Base-by-base conservation (phyloP, 2,888 invertebrate genomes). In the Epirrhoe tristata region DNA sequence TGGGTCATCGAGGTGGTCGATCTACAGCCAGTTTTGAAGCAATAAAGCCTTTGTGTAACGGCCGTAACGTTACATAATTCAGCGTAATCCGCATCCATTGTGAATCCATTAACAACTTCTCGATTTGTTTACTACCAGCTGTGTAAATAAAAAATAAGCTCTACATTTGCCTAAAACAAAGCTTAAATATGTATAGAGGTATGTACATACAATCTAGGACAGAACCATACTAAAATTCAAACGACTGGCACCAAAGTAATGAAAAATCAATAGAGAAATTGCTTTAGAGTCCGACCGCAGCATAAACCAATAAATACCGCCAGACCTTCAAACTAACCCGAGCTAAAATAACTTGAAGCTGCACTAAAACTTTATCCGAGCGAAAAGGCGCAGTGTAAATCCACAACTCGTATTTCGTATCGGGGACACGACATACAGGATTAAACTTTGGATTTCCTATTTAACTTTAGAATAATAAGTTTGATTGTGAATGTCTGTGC, bases 1-100 rank as follows among this genome's bases (percentile, higher is more conserved):
- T 93, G 82, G 93, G 93, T 93, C 92, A 93, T 83, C 86, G 79
- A 82, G 82, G 80, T 84, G 87, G 84, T 86, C 88, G 87, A 88
- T 89, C 85, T 84, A 80, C 76, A 79, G 81, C 75, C 76, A 74
- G 77, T 78, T 80, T 77, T 77, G 74, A 75, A 78, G 77, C 77
- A 81, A 77, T 74, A 75, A 75, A 76, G 73, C 76, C 77, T 80
- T 81, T 77, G 78, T 80, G 75, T 79, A 76, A 79, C 74, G 76
- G 74, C 73, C 69, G 67, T 72, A 70, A 71, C 60, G 71, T 83
- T 81, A 77, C 76, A 74, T 80, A 79, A 83, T 77, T 75, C 67
- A 66, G 63, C 70, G 70, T 72, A 75, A 77, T 74, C 67, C 52
- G 53, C 66, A 65, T 68, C 66, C 72, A 67, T 73, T 71, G 70